Evolutionary conservation across 2,113 vertebrate genomes (phyloP), one percentile per base, ranked within the genome.

Genomic region (Edolisoma coerulescens): DNA sequence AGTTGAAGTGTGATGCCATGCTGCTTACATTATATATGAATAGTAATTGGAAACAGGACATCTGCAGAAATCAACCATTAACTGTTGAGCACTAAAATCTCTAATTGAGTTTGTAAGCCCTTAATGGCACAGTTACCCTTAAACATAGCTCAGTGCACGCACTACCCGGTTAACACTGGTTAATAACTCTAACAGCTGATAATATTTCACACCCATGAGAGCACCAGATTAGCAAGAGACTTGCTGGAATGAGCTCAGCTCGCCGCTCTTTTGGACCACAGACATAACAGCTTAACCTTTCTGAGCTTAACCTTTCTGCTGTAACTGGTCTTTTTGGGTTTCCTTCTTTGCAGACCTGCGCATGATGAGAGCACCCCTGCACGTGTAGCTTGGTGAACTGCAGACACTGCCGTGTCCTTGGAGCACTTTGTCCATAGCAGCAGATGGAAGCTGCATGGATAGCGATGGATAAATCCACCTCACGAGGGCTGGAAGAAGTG

Each of bases 61-160:
- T 94, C 92, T 94, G 95, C 96, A 96, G 90, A 97, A 96, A 95
- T 96, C 87, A 93, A 50, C 86, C 69, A 96, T 96, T 95, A 94
- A 88, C 83, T 82, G 53, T 88, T 94, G 92, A 92, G 80, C 88
- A 93, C 89, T 96, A 96, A 96, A 97, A 97, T 82, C 88, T 97
- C 95, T 97, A 96, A 96, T 94, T 96, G 95, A 95, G 86, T 96
- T 95, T 96, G 96, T 95, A 96, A 97, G 90, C 90, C 88, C 94
- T 95, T 94, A 96, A 95, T 94, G 92, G 90, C 86, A 76, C 74
- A 87, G 90, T 92, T 96, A 94, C 92, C 93, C 90, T 93, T 73
- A 92, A 95, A 79, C 94, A 81, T 41, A 92, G 92, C 95, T 87
- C 89, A 24, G 49, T 81, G 86, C 96, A 79, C 0, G 1, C 69